phyloP scores from a whole-genome alignment of 2,797 vertebrate genomes.

The Rhynchotus rufescens region DNA sequence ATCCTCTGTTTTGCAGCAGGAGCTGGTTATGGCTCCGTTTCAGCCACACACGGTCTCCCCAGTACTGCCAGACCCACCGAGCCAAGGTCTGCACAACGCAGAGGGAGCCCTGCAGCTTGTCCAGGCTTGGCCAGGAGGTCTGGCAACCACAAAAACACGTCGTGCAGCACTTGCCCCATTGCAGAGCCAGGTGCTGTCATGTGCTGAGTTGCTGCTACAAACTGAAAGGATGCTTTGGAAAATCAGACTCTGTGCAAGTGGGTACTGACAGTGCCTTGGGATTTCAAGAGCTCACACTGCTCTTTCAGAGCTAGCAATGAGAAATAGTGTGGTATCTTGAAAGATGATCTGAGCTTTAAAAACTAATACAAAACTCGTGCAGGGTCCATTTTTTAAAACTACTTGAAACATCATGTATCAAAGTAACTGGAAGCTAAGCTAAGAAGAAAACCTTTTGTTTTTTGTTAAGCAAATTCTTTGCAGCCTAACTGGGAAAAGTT shows the following conservation, averaged over 20 bases:
- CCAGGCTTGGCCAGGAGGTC: not conserved
- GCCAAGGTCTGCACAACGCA: not conserved
- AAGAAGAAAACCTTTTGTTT: constrained; percentile 56
- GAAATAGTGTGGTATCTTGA: constrained; percentile 39
- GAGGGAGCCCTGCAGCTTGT: not conserved
- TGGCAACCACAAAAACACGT: not conserved
- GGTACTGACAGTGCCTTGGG: not conserved
- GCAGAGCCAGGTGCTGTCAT: constrained; percentile 11
- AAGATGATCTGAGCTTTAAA: constrained; percentile 31
- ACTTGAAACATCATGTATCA: constrained; percentile 63
- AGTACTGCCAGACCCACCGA: not conserved
- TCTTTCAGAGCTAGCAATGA: constrained; percentile 3
- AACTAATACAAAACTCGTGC: constrained; percentile 39
- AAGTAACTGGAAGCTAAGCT: constrained; percentile 52
- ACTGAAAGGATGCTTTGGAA: not conserved
- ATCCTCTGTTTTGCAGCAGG: not conserved
- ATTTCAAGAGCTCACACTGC: not conserved
- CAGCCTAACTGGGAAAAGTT: constrained; percentile 58
- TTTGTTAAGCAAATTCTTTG: constrained; percentile 66
- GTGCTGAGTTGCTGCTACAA: not conserved
- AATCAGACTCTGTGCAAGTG: not conserved
- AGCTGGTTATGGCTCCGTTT: not conserved
- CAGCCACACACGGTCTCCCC: not conserved
- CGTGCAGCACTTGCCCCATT: not conserved
- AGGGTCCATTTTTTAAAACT: constrained; percentile 27